Evolutionary conservation across 1,140 invertebrate genomes (phyloP).

Genomic region (Panagrolaimus sp.): DNA sequence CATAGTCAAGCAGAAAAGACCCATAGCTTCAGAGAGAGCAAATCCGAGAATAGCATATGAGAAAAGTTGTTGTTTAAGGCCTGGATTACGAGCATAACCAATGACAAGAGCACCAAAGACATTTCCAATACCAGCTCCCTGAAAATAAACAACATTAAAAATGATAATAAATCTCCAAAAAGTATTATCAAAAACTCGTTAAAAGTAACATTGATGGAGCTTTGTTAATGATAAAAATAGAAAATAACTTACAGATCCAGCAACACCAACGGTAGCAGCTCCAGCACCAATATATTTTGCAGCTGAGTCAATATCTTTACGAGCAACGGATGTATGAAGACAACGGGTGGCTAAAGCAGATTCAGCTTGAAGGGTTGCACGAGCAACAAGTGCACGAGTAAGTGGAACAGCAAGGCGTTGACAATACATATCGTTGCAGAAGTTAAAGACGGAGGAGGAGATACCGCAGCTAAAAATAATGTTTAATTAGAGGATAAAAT

Average conservation of each 20-base stretch:
- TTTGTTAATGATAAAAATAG: background rate
- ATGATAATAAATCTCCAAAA: too few relatives aligned
- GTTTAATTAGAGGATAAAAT: too few relatives aligned
- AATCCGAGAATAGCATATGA: slow-evolving; percentile 66
- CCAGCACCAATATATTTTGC: slow-evolving; percentile 99
- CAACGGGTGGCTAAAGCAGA: slow-evolving; percentile 36
- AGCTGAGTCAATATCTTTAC: slow-evolving; percentile 96
- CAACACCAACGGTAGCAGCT: slow-evolving; percentile 97
- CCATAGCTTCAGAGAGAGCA: slow-evolving; percentile 99
- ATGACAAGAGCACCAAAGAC: slow-evolving; percentile 99
- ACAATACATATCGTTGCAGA: slow-evolving; percentile 44
- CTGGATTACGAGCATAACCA: slow-evolving; percentile 94
- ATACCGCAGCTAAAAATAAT: too few relatives aligned
- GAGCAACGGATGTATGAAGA: slow-evolving; percentile 82
- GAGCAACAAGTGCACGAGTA: slow-evolving; percentile 40
- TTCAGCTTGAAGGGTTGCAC: slow-evolving; percentile 38
- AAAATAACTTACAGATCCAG: slow-evolving; percentile 72
- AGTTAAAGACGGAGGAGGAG: too few relatives aligned
- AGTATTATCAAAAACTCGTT: too few relatives aligned
- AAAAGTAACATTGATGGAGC: too few relatives aligned
- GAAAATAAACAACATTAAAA: background rate
- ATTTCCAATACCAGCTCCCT: slow-evolving; percentile 68
- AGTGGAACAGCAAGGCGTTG: slow-evolving; percentile 47
- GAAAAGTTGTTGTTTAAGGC: slow-evolving; percentile 94
- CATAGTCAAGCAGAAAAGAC: slow-evolving; percentile 99